Conservation (phyloP, 2,113 vertebrate species). For the Callopanchax toddi region DNA sequence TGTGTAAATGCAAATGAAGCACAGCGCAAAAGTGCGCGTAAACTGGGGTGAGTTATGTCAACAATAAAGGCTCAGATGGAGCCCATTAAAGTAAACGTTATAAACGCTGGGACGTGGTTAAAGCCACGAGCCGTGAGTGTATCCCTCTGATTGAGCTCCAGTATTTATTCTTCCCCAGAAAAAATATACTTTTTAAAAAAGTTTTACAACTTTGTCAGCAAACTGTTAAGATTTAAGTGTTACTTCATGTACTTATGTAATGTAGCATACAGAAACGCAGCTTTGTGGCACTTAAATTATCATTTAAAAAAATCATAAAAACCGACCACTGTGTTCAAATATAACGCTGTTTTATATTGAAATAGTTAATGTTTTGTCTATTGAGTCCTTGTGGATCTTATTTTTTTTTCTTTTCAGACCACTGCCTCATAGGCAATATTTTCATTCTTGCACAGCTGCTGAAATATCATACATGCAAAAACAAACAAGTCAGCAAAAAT, state of each 20-base stretch:
- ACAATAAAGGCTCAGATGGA: slow-evolving; percentile 44
- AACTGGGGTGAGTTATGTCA: slow-evolving; percentile 50
- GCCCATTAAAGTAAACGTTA: slow-evolving; percentile 42
- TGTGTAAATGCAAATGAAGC: slow-evolving; percentile 55
- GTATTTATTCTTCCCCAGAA: slow-evolving; percentile 19
- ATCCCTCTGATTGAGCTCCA: slow-evolving; percentile 6
- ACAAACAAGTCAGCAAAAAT: slow-evolving; percentile 72
- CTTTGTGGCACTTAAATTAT: not conserved
- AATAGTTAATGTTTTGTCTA: slow-evolving; percentile 11
- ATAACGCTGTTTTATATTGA: slow-evolving; percentile 12
- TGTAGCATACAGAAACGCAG: not conserved
- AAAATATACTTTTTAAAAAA: not conserved
- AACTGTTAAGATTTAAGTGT: not conserved
- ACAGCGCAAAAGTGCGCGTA: not conserved
- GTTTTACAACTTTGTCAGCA: not conserved
- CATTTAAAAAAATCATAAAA: not conserved
- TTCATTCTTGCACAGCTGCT: slow-evolving; percentile 33
- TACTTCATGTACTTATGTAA: not conserved
- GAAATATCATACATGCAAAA: slow-evolving; percentile 69
- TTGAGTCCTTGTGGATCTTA: not conserved
- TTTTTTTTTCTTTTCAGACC: not conserved
- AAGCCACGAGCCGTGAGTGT: slow-evolving; percentile 6
- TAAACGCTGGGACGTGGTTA: slow-evolving; percentile 19
- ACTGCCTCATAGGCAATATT: slow-evolving; percentile 45
- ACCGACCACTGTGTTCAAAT: slow-evolving; percentile 5